Percentiles rank a stretch among this genome's conserved stretches.
Evolutionary conservation across 2,888 invertebrate genomes (phyloP).

Genomic region (Drosophila kanekoi): DNA sequence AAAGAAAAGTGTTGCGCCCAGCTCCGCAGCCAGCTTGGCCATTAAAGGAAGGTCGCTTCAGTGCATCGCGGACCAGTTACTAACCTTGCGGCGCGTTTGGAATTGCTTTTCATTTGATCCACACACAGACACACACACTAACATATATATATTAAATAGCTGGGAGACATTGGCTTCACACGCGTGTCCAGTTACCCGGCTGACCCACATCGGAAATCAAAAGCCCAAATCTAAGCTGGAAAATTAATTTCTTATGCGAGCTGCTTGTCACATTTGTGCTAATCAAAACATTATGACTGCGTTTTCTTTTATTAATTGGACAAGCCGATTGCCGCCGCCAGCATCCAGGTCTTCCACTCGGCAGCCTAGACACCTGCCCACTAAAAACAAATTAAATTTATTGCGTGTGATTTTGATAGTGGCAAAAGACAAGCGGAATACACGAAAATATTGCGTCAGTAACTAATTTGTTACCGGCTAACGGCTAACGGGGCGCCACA

Average conservation of each 20-base stretch:
- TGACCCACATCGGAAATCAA: conserved; percentile 68
- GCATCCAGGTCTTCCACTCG: conserved; percentile 1
- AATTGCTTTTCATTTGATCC: conserved; percentile 21
- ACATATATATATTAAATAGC: conserved; percentile 11
- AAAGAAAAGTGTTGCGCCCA: conserved; percentile 56
- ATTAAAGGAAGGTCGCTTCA: conserved; percentile 75
- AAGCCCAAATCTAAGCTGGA: conserved; percentile 19
- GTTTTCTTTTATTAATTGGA: conserved; percentile 76
- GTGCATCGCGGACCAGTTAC: conserved; percentile 41
- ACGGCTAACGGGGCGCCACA: conserved; percentile 37
- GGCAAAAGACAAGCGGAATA: conserved; percentile 59
- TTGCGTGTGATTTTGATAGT: conserved; percentile 79
- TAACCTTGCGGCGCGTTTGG: conserved; percentile 59
- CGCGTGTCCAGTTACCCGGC: conserved; percentile 64
- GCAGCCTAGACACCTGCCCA: conserved; percentile 22
- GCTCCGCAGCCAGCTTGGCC: conserved; percentile 20
- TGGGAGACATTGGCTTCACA: conserved; percentile 53
- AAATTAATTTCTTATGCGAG: conserved; percentile 70
- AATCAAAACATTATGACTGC: conserved; percentile 79
- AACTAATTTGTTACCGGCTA: conserved; percentile 70
- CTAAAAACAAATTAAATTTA: conserved; percentile 67
- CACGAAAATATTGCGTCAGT: conserved; percentile 75
- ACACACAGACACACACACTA: too few relatives aligned
- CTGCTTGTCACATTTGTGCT: conserved; percentile 77
- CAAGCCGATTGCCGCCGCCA: conserved; percentile 39